These are phyloP conservation scores for Orcinus orca DNA, from an alignment of 2,113 vertebrate genomes.

Conservation along the genomic window DNA sequence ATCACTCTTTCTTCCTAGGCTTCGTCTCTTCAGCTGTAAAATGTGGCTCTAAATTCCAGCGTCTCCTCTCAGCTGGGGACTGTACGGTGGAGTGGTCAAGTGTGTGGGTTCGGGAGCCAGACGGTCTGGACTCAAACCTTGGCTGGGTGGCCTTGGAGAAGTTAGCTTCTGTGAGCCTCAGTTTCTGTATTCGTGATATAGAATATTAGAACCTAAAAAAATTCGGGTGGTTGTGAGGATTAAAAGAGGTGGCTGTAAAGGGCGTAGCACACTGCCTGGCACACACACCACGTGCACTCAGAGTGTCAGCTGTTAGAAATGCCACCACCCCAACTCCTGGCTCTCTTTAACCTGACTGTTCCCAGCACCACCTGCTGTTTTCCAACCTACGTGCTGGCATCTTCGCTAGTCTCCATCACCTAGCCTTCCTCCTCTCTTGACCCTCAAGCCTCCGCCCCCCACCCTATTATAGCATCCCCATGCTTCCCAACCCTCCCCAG, in stretches of 20 bases:
- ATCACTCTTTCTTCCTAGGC: not conserved
- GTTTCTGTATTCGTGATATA: not conserved
- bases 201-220: not conserved
- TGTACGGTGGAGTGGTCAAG: not conserved
- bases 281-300: fast-evolving
- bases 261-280: not conserved
- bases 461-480: not conserved
- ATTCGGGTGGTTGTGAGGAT: not conserved
- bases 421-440: not conserved
- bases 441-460: not conserved
- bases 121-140: not conserved
- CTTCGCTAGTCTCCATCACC: not conserved
- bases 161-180: not conserved
- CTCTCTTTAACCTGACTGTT: not conserved
- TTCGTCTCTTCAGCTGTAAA: not conserved
- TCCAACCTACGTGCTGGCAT: not conserved
- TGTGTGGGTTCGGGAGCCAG: not conserved
- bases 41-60: not conserved
- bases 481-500: not conserved
- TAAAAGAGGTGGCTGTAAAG: not conserved
- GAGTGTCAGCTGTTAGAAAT: not conserved
- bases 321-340: not conserved
- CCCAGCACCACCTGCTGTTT: not conserved
- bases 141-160: not conserved
- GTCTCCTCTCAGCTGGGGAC: not conserved